Evolutionary conservation across 2,797 vertebrate species (phyloP).

Genomic region (Moxostoma hubbsi): DNA sequence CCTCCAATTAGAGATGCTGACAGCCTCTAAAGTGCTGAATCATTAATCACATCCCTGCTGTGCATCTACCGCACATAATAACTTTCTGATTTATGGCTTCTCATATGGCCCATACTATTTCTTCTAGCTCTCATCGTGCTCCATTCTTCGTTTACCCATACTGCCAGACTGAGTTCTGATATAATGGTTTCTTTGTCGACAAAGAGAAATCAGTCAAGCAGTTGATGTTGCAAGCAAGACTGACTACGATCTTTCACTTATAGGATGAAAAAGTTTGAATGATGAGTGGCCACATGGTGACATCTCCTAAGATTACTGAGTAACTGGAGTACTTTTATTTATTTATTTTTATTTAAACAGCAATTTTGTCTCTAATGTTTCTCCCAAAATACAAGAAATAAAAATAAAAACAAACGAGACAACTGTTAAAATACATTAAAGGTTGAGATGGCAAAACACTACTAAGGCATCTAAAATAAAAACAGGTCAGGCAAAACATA

Average conservation of each 20-base stretch:
- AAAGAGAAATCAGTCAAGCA: slow-evolving; percentile 71
- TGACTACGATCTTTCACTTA: slow-evolving; percentile 53
- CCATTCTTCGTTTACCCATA: slow-evolving; percentile 60
- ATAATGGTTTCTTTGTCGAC: slow-evolving; percentile 59
- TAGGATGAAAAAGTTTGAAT: slow-evolving; percentile 9
- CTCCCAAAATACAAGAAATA: no score
- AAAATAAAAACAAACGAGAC: no score
- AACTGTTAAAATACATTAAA: no score
- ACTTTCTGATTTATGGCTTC: slow-evolving; percentile 79
- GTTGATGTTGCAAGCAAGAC: slow-evolving; percentile 5
- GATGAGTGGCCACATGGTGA: neutral
- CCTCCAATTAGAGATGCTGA: slow-evolving; percentile 82
- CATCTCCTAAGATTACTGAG: no score
- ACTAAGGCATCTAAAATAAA: no score
- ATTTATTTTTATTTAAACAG: neutral
- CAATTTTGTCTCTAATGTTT: no score
- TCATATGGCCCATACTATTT: slow-evolving; percentile 56
- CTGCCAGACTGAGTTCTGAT: slow-evolving; percentile 52
- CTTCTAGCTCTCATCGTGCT: slow-evolving; percentile 35
- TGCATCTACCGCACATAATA: slow-evolving; percentile 73
- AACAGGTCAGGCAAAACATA: no score
- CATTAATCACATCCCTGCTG: slow-evolving; percentile 78
- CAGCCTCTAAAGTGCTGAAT: slow-evolving; percentile 76
- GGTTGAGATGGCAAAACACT: no score
- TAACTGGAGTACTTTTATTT: neutral